Evolutionary conservation across 2,888 invertebrate species (phyloP), one percentile per base, ranked within the genome.

Genomic region (Chymomyza fuscimana): DNA sequence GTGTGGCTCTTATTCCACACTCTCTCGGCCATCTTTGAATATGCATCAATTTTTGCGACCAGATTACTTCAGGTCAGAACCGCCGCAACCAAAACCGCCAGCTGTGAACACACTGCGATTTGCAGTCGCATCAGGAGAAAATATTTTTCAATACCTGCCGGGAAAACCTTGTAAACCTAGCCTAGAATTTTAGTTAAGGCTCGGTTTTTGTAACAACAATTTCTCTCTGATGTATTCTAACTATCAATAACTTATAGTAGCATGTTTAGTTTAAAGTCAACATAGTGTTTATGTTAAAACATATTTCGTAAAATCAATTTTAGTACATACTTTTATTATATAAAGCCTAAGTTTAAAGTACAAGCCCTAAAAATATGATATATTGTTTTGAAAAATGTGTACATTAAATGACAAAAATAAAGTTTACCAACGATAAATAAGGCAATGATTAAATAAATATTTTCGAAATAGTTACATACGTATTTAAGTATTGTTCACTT

Each of bases 391-490:
- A 78, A 80, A 77, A 62, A 70, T 71, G 19, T 84, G 71, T 77
- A 80, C 81, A 87, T 83, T 84, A 56, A 84, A 76, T 83, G 83
- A 86, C 80, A 83, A 86, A 81, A 83, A 83, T 83, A 83, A 86
- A 83, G 75, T 86, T 84, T 86, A 83, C 85, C 83, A 83, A 83
- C 82, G 87, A 83, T 81, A 83, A 80, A 86, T 81, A 73, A 29
- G 69, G 40, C 10, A 46, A 15, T 10, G 3, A 46, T 0, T 46
- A 12, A 46, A 12, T 46, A 19, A 19, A 19, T 19, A 19, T 1
- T 19, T 19, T 19, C 19, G 19, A 46, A 46, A 46, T 46, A 12
- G 40, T 40, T 40, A 7, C 32, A 7, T 32, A 40, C 9, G 4
- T 32, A 32, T 4, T 29, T 29, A 29, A 29, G 5, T 29, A 32